Conservation (phyloP, 2,888 invertebrate species). For the Neoitamus cyanurus region DNA sequence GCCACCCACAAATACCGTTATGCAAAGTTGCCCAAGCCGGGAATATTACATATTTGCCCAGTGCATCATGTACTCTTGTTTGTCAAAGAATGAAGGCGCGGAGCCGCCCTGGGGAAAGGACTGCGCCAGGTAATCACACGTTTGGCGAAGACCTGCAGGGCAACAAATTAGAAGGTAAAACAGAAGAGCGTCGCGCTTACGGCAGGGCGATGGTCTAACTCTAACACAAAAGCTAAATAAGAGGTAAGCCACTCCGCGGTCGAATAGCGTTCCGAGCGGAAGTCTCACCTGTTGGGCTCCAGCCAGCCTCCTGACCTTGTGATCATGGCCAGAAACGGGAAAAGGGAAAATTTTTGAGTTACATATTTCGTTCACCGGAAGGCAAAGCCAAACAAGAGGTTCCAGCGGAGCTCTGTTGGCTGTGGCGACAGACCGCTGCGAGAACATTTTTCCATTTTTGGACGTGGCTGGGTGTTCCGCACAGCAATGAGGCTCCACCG, state of each 20-base stretch:
- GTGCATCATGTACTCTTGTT: neutral
- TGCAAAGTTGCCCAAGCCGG: neutral
- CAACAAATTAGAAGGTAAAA: neutral
- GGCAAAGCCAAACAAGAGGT: neutral
- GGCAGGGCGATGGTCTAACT: neutral
- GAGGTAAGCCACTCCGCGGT: neutral
- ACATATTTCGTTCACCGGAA: neutral
- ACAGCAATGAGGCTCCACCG: neutral
- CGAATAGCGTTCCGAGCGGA: neutral
- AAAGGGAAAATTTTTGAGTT: neutral
- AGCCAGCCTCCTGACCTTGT: neutral
- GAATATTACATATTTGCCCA: neutral
- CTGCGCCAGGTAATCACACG: neutral
- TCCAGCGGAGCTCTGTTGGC: neutral
- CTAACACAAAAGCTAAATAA: neutral
- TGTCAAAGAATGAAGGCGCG: neutral
- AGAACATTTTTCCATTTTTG: neutral
- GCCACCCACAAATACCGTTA: conserved; percentile 5
- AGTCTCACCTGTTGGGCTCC: neutral
- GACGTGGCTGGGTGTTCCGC: neutral
- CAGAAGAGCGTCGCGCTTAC: neutral
- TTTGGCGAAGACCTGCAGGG: neutral
- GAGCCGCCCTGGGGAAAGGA: neutral
- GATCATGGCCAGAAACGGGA: neutral
- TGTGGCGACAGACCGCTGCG: neutral